Percentiles rank a stretch among this genome's conserved stretches.
phyloP scores from a whole-genome alignment of 2,113 vertebrate species.

The Eptesicus fuscus region DNA sequence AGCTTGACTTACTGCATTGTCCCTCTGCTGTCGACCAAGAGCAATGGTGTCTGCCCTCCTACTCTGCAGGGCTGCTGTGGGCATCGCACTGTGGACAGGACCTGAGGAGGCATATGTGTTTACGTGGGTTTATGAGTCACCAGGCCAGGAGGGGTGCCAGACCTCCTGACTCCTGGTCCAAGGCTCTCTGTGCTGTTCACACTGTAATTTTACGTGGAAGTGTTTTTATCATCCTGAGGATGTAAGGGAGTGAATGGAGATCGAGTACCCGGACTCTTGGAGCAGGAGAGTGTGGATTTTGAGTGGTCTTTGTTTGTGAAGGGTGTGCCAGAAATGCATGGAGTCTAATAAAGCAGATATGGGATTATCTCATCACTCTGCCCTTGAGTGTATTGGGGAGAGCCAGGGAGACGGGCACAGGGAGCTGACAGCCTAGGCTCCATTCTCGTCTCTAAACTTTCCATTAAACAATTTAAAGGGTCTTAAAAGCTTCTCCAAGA shows the following conservation, averaged over 20 bases:
- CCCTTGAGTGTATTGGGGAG: slow-evolving; percentile 48
- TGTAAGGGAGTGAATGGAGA: not conserved
- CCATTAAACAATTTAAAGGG: slow-evolving; percentile 73
- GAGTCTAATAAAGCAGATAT: slow-evolving; percentile 62
- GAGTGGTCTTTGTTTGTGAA: slow-evolving; percentile 16
- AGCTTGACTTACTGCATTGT: not conserved
- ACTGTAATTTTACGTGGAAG: not conserved
- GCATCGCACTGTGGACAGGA: not conserved
- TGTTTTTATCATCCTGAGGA: not conserved
- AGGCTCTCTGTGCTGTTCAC: not conserved
- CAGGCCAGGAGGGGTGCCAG: not conserved
- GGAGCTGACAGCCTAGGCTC: slow-evolving; percentile 44
- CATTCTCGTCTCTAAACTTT: slow-evolving; percentile 60
- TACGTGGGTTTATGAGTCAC: not conserved
- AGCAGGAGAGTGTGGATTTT: not conserved
- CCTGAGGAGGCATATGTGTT: not conserved
- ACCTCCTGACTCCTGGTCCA: not conserved
- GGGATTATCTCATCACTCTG: slow-evolving; percentile 55
- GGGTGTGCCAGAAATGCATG: slow-evolving; percentile 26
- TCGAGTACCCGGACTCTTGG: not conserved
- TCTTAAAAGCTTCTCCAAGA: slow-evolving; percentile 73
- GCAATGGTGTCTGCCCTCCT: not conserved
- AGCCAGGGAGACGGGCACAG: slow-evolving; percentile 1
- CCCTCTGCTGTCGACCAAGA: not conserved
- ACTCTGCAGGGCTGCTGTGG: not conserved